Evolutionary conservation across 2,888 invertebrate genomes (phyloP).

Genomic region (Adelphocoris suturalis): DNA sequence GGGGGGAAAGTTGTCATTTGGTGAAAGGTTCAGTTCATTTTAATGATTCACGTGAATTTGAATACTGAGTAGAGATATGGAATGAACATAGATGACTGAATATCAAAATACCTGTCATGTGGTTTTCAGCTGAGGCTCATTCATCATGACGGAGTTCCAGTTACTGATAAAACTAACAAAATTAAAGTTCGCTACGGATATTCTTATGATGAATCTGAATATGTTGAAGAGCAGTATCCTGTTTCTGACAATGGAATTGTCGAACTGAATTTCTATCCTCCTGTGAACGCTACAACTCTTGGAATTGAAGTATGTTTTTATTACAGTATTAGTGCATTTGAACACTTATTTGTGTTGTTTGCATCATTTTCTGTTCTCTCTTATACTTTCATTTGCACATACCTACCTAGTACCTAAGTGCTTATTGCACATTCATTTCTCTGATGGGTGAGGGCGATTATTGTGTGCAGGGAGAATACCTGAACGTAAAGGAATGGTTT

Average conservation of each 20-base stretch:
- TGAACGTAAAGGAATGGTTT: constrained; percentile 88
- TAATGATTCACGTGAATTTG: too few relatives aligned
- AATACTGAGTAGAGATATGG: too few relatives aligned
- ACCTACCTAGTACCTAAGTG: too few relatives aligned
- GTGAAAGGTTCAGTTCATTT: too few relatives aligned
- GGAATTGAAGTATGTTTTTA: constrained; percentile 84
- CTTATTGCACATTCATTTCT: too few relatives aligned
- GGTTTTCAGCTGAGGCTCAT: constrained; percentile 82
- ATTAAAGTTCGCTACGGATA: constrained; percentile 83
- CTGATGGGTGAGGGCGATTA: too few relatives aligned
- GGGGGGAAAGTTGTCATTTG: too few relatives aligned
- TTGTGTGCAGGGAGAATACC: constrained; percentile 85
- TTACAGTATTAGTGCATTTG: not conserved
- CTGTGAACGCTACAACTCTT: constrained; percentile 83
- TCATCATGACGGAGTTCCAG: constrained; percentile 85
- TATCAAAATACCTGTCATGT: too few relatives aligned
- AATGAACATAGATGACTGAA: too few relatives aligned
- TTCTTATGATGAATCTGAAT: constrained; percentile 81
- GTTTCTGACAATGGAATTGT: constrained; percentile 84
- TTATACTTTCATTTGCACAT: too few relatives aligned
- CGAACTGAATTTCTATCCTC: constrained; percentile 83
- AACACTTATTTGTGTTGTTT: not conserved
- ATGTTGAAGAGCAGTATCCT: constrained; percentile 80
- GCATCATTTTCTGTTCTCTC: not conserved
- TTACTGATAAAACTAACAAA: constrained; percentile 82